phyloP scores from a whole-genome alignment of 1,140 invertebrate genomes.

The Hylyphantes graminicola region DNA sequence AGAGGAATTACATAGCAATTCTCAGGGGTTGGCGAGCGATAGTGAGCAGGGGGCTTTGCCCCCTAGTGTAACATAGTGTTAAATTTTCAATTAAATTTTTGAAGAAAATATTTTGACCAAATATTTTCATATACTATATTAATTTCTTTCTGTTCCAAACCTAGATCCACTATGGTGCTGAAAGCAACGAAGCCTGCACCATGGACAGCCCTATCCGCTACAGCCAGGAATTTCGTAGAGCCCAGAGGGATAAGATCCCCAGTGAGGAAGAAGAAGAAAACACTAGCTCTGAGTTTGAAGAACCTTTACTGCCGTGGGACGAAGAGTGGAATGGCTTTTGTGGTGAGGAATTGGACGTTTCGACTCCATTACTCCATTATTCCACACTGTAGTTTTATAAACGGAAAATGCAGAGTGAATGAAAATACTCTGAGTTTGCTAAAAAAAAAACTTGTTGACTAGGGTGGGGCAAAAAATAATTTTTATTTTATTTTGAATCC shows the following conservation, averaged over 20 bases:
- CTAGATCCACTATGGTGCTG: constrained; percentile 56
- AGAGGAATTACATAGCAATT: no score
- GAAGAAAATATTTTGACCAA: background rate
- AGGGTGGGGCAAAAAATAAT: no score
- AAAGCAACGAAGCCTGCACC: constrained; percentile 60
- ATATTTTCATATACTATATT: background rate
- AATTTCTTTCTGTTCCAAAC: background rate
- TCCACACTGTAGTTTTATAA: no score
- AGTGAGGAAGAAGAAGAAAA: constrained; percentile 51
- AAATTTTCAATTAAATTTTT: background rate
- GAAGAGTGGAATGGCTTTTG: constrained; percentile 60
- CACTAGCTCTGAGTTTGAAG: constrained; percentile 59
- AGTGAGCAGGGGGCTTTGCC: background rate
- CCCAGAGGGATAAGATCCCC: constrained; percentile 30
- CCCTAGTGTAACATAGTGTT: background rate
- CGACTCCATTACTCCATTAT: no score
- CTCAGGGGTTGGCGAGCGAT: no score
- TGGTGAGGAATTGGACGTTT: constrained; percentile 26
- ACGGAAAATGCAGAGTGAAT: no score
- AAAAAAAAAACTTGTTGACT: no score
- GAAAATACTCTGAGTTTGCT: no score
- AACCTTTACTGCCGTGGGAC: constrained; percentile 61
- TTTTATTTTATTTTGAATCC: no score
- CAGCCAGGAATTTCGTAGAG: constrained; percentile 58
- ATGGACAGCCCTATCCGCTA: constrained; percentile 61